Evolutionary conservation across 2,113 vertebrate species (phyloP), one percentile per base, ranked within the genome.

Genomic region (Tichodroma muraria): DNA sequence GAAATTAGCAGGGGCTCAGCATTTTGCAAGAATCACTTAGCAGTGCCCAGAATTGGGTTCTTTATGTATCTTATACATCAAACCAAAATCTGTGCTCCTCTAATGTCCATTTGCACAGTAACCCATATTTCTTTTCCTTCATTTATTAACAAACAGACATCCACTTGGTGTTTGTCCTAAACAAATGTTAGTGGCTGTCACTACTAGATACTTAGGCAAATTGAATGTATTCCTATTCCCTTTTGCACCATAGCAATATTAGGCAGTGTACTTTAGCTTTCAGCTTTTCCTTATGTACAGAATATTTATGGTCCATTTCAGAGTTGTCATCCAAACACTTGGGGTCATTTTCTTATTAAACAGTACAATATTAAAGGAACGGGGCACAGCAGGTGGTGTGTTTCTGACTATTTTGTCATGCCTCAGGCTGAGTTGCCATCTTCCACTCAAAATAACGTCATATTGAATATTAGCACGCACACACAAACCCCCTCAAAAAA

Each of bases 341-440:
- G 88, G 85, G 91, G 93, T 96, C 82, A 93, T 95, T 97, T 95
- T 93, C 82, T 93, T 96, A 97, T 94, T 96, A 95, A 95, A 93
- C 40, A 90, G 80, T 37, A 73, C 64, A 91, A 75, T 90, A 90
- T 85, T 91, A 95, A 95, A 91, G 94, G 91, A 94, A 90, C 57
- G 40, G 92, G 61, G 69, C 76, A 95, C 91, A 85, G 94, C 82
- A 94, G 94, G 93, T 90, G 79, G 76, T 85, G 44, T 42, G 37
- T 93, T 95, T 86, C 85, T 93, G 90, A 68, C 65, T 94, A 75
- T 95, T 96, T 91, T 93, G 72, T 91, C 91, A 94, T 86, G 85
- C 90, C 64, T 95, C 82, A 83, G 94, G 91, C 94, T 86, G 79
- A 83, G n/a, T 73, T 95, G 82, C 85, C 76, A 75, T 95, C 72